Base-by-base conservation (phyloP, 2,113 vertebrate species). In the Epinephelus moara region DNA sequence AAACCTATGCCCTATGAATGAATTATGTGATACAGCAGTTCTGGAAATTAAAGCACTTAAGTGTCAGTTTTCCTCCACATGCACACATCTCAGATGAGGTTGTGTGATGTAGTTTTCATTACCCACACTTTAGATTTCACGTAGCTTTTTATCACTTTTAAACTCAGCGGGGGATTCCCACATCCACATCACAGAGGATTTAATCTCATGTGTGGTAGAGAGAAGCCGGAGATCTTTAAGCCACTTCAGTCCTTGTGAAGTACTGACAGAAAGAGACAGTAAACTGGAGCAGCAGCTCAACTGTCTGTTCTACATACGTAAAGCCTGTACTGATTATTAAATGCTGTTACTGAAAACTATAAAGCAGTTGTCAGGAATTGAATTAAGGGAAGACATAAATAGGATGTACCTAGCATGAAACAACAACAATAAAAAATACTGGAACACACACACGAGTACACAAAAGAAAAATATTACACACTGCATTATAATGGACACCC, bases 161-260 rank as follows among this genome's bases (percentile, higher is more conserved):
- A 63, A 57, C 83, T 57, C 75, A 80, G 79, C 33, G 11, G 49
- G 80, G 42, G 52, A 70, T 42, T 27, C 27, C 27, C 27, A 27
- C 27, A 30, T 4, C 30, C 30, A 40, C 50, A 72, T 79, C 75
- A 76, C 71, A 75, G 78, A 60, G 60, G 75, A 75, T 80, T 73
- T 77, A 69, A 80, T 85, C 60, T 75, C 70, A 76, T 78, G 79
- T 76, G 55, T 75, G 79, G 60, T n/a, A 23, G 67, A 33, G 53
- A 72, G 63, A 81, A 80, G 40, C 53, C 70, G 12, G 12, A 76
- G 71, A 79, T 80, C 40, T 47, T 61, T 62, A 69, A 52, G 23
- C 15, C 30, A 42, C 40, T 75, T 64, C 55, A 60, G 47, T 50
- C 64, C 64, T 2, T 42, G 75, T 68, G 47, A 81, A 61, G 60